Evolutionary conservation across 37 sponge, comb jelly and placozoan genomes (phyloP).

Genomic region (Halichondria panicea): DNA sequence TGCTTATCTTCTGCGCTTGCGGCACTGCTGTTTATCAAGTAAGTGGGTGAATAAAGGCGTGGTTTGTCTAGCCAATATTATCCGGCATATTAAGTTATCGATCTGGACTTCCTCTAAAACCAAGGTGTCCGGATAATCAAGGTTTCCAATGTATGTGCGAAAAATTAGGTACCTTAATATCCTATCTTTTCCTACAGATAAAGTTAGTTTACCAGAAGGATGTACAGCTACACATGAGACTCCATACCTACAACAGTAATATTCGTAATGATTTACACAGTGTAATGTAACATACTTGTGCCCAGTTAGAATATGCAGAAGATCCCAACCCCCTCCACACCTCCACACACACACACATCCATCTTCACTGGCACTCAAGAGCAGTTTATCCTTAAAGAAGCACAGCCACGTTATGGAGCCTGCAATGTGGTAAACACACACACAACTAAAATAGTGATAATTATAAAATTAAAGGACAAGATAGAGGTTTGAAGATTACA

Average conservation of each 20-base stretch:
- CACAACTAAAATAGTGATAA: too few relatives aligned
- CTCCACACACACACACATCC: constrained; percentile 61
- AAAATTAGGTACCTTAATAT: constrained; percentile 61
- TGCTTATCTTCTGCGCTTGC: too few relatives aligned
- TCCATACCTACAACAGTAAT: constrained; percentile 19
- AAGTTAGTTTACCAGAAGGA: constrained; percentile 65
- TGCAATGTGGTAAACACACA: constrained; percentile 7
- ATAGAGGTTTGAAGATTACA: too few relatives aligned
- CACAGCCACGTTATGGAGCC: constrained; percentile 63
- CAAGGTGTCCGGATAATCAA: not conserved
- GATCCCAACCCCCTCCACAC: constrained; percentile 55
- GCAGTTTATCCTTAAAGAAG: constrained; percentile 40
- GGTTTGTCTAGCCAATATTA: too few relatives aligned
- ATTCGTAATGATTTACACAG: not conserved
- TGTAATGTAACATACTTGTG: constrained; percentile 51
- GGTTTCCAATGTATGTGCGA: too few relatives aligned
- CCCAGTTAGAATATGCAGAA: constrained; percentile 42
- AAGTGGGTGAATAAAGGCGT: too few relatives aligned
- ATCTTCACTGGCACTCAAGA: constrained; percentile 79
- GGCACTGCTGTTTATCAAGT: too few relatives aligned
- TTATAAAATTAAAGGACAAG: too few relatives aligned
- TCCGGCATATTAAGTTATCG: too few relatives aligned
- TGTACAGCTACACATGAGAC: constrained; percentile 55
- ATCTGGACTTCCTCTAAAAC: not conserved
- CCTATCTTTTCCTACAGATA: constrained; percentile 71